Percentiles rank a stretch among this genome's conserved stretches.
Evolutionary conservation across 2,113 vertebrate genomes (phyloP).

Genomic region (Dascyllus trimaculatus): DNA sequence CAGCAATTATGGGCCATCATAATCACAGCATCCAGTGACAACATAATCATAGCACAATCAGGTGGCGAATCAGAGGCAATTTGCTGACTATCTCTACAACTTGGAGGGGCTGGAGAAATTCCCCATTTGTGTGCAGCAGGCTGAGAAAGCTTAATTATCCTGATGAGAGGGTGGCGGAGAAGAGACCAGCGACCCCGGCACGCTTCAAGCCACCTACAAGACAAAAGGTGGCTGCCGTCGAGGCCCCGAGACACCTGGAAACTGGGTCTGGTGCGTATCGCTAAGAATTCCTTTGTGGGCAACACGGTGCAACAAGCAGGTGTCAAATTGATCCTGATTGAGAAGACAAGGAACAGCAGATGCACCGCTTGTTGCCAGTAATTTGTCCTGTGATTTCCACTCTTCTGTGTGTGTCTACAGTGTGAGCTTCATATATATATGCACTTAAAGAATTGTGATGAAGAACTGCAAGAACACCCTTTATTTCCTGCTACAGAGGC

Average conservation of each 20-base stretch:
- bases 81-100: conserved; percentile 78
- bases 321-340: conserved; percentile 75
- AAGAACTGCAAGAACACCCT: conserved; percentile 57
- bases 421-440: conserved; percentile 10
- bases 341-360: conserved; percentile 66
- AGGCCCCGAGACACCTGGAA: conserved; percentile 58
- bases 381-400: conserved; percentile 37
- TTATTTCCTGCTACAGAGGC: conserved; percentile 52
- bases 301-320: conserved; percentile 55
- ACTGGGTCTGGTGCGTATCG: background rate
- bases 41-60: conserved; percentile 86
- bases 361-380: conserved; percentile 35
- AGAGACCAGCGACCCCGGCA: conserved; percentile 57
- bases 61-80: conserved; percentile 82
- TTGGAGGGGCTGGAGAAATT: conserved; percentile 75
- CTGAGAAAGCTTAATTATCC: conserved; percentile 81
- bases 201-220: conserved; percentile 59
- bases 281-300: conserved; percentile 30
- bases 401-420: conserved; percentile 15
- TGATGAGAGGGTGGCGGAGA: conserved; percentile 75
- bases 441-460: conserved; percentile 34
- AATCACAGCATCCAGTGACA: conserved; percentile 86
- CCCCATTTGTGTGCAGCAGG: conserved; percentile 72
- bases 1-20: conserved; percentile 80
- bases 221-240: conserved; percentile 12